Conservation (phyloP, 2,888 invertebrate genomes). For the Dysmachus trigonus region DNA sequence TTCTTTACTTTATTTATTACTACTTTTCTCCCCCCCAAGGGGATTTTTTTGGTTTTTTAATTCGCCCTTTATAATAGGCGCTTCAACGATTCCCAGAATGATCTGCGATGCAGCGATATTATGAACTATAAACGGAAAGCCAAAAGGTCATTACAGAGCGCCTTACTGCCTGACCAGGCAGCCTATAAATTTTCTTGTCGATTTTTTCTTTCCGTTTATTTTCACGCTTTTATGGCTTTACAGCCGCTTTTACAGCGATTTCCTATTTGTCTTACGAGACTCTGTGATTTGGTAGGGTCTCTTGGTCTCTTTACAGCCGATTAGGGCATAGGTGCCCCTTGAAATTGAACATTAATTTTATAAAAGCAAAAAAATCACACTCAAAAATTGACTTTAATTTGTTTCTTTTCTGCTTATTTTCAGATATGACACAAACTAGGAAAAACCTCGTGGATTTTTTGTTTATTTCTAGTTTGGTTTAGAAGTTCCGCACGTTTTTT, state of each 20-base stretch:
- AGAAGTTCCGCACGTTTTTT: neutral
- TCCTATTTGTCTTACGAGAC: neutral
- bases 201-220: neutral
- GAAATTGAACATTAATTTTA: neutral
- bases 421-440: constrained; percentile 15
- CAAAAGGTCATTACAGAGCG: neutral
- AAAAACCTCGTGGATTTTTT: neutral
- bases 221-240: neutral
- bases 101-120: neutral
- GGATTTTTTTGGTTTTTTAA: neutral
- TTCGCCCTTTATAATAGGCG: neutral
- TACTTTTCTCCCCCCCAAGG: neutral
- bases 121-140: constrained; percentile 15
- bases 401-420: neutral
- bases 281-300: neutral
- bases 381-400: neutral
- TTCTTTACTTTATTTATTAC: constrained; percentile 11
- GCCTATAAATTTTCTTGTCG: neutral
- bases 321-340: neutral
- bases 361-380: neutral
- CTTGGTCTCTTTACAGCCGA: neutral
- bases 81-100: constrained; percentile 17
- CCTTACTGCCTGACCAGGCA: neutral
- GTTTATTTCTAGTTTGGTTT: constrained; percentile 4
- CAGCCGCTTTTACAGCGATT: neutral